Percentiles rank a stretch among this genome's conserved stretches.
These are phyloP conservation scores for Nebria ingens DNA, from an alignment of 1,140 invertebrate genomes.

Conservation along the genomic window DNA sequence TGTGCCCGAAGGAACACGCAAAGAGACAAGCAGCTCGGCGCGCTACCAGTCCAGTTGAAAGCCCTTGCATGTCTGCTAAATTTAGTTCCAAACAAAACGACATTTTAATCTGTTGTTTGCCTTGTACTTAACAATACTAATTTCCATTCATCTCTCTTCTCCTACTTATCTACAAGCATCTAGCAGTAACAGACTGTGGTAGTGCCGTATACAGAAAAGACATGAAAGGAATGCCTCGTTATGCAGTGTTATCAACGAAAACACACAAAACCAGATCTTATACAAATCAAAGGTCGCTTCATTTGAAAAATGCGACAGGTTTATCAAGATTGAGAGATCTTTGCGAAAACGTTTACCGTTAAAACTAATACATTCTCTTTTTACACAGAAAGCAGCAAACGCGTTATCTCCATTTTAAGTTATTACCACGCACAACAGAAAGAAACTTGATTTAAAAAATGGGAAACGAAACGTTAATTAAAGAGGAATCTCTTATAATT, in stretches of 20 bases:
- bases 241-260: too few species aligned
- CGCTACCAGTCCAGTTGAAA: not conserved
- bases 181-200: too few species aligned
- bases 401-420: not conserved
- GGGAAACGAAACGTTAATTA: too few species aligned
- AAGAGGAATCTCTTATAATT: too few species aligned
- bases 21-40: not conserved
- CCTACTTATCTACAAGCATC: not conserved
- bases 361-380: not conserved
- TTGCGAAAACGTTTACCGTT: not conserved
- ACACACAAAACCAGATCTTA: not conserved
- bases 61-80: not conserved
- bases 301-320: not conserved
- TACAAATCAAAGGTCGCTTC: not conserved
- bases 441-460: too few species aligned
- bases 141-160: not conserved
- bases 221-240: not conserved
- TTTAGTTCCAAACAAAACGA: not conserved
- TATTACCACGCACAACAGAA: too few species aligned
- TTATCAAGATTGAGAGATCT: not conserved
- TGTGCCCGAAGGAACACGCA: not conserved
- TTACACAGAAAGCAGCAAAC: too few species aligned
- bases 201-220: too few species aligned
- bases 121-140: not conserved
- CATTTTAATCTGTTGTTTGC: not conserved